These are phyloP conservation scores for Cyanistes caeruleus DNA, from an alignment of 2,113 vertebrate species.

Conservation along the genomic window DNA sequence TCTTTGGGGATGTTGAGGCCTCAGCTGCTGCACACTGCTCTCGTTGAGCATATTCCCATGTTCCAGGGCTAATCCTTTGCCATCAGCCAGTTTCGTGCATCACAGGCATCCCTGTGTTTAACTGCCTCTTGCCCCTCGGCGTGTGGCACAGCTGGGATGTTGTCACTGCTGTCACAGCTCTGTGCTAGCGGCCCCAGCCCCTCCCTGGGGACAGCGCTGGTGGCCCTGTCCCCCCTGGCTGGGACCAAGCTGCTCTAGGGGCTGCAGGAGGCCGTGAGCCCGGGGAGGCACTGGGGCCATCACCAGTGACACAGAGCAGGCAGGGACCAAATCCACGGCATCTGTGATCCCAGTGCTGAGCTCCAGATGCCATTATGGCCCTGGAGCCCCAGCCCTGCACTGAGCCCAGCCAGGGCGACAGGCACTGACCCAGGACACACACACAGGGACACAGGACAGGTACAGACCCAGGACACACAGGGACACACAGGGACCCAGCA, in stretches of 20 bases:
- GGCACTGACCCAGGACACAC: not conserved
- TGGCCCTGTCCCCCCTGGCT: not conserved
- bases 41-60: accelerated
- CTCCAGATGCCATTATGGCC: accelerated
- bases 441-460: not conserved
- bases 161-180: not conserved
- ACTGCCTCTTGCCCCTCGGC: not conserved
- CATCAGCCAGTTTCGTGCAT: accelerated
- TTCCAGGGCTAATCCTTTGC: not conserved
- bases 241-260: not conserved
- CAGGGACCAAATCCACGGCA: not conserved
- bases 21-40: not conserved
- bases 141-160: not conserved
- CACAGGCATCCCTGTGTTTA: not conserved
- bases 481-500: not conserved
- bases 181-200: not conserved
- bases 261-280: not conserved
- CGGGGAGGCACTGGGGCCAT: not conserved
- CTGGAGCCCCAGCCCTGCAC: not conserved
- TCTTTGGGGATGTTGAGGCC: not conserved
- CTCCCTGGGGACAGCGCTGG: not conserved
- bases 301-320: accelerated
- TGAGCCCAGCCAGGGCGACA: not conserved
- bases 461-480: not conserved
- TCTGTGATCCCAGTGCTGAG: not conserved